phyloP scores from a whole-genome alignment of 92 coral and sea anemone species.

The Zoanthus sansibaricus region DNA sequence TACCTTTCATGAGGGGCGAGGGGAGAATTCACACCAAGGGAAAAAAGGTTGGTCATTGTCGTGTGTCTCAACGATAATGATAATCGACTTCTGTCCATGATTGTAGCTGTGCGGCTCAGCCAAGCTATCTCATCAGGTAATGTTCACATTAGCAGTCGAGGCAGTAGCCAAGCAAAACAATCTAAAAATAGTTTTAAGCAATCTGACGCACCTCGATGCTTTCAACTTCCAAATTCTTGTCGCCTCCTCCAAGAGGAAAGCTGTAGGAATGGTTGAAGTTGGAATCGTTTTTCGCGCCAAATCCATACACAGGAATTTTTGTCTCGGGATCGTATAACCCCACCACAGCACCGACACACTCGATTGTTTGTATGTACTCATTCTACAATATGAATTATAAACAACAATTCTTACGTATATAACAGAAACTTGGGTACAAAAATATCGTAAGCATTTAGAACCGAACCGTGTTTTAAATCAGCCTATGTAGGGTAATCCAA shows the following conservation, averaged over 20 bases:
- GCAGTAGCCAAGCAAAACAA: not conserved
- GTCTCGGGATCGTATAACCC: slow-evolving; percentile 78
- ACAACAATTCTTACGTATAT: not conserved
- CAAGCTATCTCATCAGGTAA: not conserved
- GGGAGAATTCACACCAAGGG: no score
- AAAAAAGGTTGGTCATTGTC: no score
- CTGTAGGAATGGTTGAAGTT: slow-evolving; percentile 66
- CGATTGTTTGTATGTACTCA: slow-evolving; percentile 81
- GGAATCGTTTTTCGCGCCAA: slow-evolving; percentile 79
- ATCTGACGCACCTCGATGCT: slow-evolving; percentile 70
- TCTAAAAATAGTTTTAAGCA: not conserved
- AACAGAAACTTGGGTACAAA: not conserved
- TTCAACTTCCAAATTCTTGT: slow-evolving; percentile 59
- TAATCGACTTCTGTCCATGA: no score
- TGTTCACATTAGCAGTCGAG: not conserved
- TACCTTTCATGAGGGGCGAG: no score
- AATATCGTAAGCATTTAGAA: not conserved
- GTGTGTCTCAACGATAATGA: no score
- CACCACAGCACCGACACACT: slow-evolving; percentile 79
- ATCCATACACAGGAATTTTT: slow-evolving; percentile 85
- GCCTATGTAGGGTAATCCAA: no score
- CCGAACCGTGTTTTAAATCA: not conserved
- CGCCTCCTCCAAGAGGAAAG: slow-evolving; percentile 77
- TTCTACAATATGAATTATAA: not conserved
- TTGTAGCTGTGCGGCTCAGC: no score